Percentiles rank a stretch among this genome's conserved stretches.
phyloP scores from a whole-genome alignment of 1,140 invertebrate genomes.

The Tribolium madens region DNA sequence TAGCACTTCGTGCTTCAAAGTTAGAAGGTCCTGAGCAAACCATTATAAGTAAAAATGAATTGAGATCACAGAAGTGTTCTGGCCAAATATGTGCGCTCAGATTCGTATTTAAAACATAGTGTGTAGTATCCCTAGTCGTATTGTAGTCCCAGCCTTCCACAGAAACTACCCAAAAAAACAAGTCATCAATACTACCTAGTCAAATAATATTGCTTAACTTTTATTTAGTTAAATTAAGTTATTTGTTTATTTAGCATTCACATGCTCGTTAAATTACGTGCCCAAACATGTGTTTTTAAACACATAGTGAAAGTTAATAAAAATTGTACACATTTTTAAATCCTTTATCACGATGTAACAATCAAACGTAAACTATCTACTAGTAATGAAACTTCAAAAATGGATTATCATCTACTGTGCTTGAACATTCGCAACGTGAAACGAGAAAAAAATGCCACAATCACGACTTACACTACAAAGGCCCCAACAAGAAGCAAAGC shows the following conservation, averaged over 20 bases:
- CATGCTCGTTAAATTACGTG: not conserved
- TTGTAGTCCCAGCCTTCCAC: constrained; percentile 80
- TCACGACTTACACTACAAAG: constrained; percentile 13
- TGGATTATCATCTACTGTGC: not conserved
- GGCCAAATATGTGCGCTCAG: constrained; percentile 76
- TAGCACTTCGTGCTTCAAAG: constrained; percentile 75
- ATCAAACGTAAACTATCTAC: too few species aligned
- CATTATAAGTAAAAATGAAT: constrained; percentile 76
- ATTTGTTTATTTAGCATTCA: not conserved
- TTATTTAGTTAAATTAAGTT: not conserved
- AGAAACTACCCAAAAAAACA: constrained; percentile 48
- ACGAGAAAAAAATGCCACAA: not conserved
- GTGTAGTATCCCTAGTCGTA: constrained; percentile 76
- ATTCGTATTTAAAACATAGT: constrained; percentile 79
- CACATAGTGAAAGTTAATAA: not conserved
- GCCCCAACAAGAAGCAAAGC: constrained; percentile 24
- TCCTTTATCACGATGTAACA: not conserved
- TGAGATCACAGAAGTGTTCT: constrained; percentile 69
- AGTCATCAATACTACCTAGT: not conserved
- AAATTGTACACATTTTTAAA: not conserved
- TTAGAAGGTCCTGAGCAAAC: constrained; percentile 80
- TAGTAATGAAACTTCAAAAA: too few species aligned
- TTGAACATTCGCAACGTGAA: not conserved
- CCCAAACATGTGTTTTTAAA: not conserved
- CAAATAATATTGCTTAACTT: not conserved